phyloP scores from a whole-genome alignment of 1,140 invertebrate genomes.

The Drosophila nannoptera region DNA sequence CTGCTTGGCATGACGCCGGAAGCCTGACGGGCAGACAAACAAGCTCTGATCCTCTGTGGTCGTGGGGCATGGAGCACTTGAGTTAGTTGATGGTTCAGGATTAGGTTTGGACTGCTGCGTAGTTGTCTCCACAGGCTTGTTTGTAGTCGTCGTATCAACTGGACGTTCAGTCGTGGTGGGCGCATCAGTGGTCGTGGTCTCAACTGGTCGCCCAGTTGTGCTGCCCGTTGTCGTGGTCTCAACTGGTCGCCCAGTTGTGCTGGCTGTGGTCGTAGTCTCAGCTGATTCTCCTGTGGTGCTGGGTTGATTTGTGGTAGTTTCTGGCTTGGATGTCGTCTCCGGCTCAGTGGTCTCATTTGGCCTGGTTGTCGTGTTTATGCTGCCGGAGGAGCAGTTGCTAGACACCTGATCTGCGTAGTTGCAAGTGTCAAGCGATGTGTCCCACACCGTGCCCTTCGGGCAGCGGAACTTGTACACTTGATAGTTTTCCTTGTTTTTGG shows the following conservation, averaged over 20 bases:
- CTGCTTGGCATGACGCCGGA: constrained; percentile 89
- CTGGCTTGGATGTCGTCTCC: constrained; percentile 35
- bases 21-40: constrained; percentile 88
- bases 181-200: background rate
- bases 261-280: background rate
- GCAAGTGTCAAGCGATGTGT: constrained; percentile 81
- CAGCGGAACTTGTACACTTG: constrained; percentile 83
- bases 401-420: constrained; percentile 80
- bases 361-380: constrained; percentile 39
- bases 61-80: constrained; percentile 79
- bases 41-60: constrained; percentile 84
- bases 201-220: background rate
- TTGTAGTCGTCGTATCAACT: constrained; percentile 25
- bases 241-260: background rate
- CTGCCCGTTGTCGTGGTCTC: background rate
- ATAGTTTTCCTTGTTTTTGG: constrained; percentile 81
- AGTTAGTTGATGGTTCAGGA: constrained; percentile 45
- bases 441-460: constrained; percentile 84
- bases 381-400: constrained; percentile 65
- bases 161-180: background rate
- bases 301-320: constrained; percentile 6
- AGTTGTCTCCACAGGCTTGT: constrained; percentile 22
- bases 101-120: constrained; percentile 66
- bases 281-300: constrained; percentile 18
- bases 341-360: constrained; percentile 24